Evolutionary conservation across 2,888 invertebrate genomes (phyloP).

Genomic region (Melanotus villosus): DNA sequence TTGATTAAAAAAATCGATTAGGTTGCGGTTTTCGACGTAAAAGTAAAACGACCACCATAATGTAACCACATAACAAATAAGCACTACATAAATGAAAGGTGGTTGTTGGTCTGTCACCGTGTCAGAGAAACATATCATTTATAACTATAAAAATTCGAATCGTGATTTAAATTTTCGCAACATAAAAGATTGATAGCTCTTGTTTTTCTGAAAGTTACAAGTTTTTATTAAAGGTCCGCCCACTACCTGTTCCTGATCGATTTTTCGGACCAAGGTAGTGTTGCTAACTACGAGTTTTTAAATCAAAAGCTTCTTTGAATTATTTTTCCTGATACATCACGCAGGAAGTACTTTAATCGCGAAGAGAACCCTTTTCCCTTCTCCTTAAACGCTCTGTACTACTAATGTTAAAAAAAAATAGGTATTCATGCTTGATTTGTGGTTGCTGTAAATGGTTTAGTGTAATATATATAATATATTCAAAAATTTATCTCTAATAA

Average conservation of each 20-base stretch:
- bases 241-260: conserved; percentile 15
- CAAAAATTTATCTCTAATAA: too few relatives aligned
- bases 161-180: conserved; percentile 1
- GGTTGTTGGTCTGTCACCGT: background rate
- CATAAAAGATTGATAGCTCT: background rate
- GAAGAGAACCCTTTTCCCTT: background rate
- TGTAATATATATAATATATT: conserved; percentile 12
- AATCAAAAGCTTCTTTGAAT: too few relatives aligned
- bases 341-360: background rate
- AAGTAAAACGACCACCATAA: too few relatives aligned
- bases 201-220: background rate
- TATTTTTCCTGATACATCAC: too few relatives aligned
- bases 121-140: background rate
- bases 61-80: too few relatives aligned
- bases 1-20: background rate
- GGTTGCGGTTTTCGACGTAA: too few relatives aligned
- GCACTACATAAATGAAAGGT: background rate
- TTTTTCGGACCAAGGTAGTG: background rate
- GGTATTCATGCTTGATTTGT: conserved; percentile 12
- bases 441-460: conserved; percentile 7
- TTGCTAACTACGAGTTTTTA: too few relatives aligned
- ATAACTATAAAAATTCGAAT: background rate
- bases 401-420: background rate
- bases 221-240: conserved; percentile 7
- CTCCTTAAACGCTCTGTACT: conserved; percentile 6